Base-by-base conservation (phyloP, 2,113 vertebrate species). In the Hippocampus abdominalis region DNA sequence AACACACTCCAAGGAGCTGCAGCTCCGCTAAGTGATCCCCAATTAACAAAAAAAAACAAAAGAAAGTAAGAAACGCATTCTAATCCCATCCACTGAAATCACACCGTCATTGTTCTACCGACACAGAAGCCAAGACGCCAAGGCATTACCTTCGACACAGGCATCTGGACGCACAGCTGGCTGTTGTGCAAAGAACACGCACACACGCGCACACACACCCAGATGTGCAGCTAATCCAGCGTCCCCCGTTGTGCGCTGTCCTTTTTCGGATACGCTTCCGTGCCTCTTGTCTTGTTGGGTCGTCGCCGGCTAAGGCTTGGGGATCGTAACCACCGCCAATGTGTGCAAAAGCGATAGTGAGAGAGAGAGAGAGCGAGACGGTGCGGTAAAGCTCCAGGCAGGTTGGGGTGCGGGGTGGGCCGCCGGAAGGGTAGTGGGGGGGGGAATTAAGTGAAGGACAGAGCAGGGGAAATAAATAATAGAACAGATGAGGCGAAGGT, bases 121-220 rank as follows among this genome's bases (percentile, higher is more conserved):
- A 6, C 12, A 64, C 36, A 44, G 5, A 13, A 64, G 42, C 23
- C 16, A 59, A 29, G 65, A 77, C 69, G 42, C 23, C 23, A 46
- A 29, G 65, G 76, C 71, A 46, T 79, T 90, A 91, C 89, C 91
- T 92, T 90, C 62, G 81, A 90, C 71, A 90, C 84, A 11, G 90
- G 89, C 89, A 91, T 91, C 84, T 62, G 89, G 76, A 73, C 61
- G 39, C 67, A 27, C 1, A 53, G 70, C 51, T 67, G 66, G 49
- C n/a, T 56, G 42, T 42, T 79, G 71, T 76, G 57, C 61, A 66
- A 66, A 76, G 70, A 74, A 68, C n/a, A 69, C 32, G 60, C 64
- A 75, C 46, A 69, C 69, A 70, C 27, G 48, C 60, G 73, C 36
- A 69, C 16, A 59, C 44, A 57, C 73, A 73, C 69, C 70, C 54